Base-by-base conservation (phyloP, 2,888 invertebrate genomes). In the Drepana falcataria region DNA sequence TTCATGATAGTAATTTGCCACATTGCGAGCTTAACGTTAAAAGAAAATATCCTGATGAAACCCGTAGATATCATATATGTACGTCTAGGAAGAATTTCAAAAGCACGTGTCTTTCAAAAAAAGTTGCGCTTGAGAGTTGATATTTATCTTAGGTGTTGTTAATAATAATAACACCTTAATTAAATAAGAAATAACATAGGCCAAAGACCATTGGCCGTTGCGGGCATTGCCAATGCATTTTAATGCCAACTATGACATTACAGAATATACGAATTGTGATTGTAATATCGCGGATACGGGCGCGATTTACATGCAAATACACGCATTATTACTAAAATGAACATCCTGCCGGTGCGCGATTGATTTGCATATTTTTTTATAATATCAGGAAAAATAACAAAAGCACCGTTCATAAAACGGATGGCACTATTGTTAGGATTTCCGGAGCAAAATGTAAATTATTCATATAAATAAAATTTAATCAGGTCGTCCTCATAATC, bases 331-430 rank as follows among this genome's bases (percentile, higher is more conserved):
- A 87, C 85, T 76, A 87, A 90, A 89, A 87, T 81, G 85, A 82
- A 75, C 89, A 87, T 90, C 91, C 90, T 86, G 88, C 77, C 77
- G 73, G 73, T 66, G 61, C 71, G 71, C 83, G 77, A 88, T 90
- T 81, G 89, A 91, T 91, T 90, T 87, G 90, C 91, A 91, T 91
- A 89, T 90, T 89, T 90, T 85, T 89, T 88, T 81, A 85, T 87
- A 86, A 87, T 81, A 86, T 87, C 81, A 82, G 75, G 74, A 77
- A 81, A 81, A 80, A 81, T 77, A 85, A 88, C 88, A 88, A 87
- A 83, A 83, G 80, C 71, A 66, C 71, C 75, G 69, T 76, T 83
- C 77, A 83, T 79, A 79, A 79, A 83, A 81, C 79, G 76, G 69
- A 75, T 75, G 78, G 73, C 69, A 72, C 87, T 77, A 84, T 88